These are phyloP conservation scores for Hydropsyche tenuis DNA, from an alignment of 1,140 invertebrate species.

Conservation along the genomic window DNA sequence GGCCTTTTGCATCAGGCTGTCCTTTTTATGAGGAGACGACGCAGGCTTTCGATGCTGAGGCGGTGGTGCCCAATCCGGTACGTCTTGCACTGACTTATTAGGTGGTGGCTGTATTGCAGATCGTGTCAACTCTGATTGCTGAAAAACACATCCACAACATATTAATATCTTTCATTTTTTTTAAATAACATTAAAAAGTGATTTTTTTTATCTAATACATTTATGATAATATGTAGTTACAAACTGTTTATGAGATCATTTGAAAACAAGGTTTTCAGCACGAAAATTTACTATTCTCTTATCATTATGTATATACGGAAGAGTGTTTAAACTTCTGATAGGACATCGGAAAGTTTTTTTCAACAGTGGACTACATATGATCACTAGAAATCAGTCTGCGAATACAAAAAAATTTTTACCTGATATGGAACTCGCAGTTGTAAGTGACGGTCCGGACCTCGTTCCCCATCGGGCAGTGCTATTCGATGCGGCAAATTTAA, in stretches of 20 bases:
- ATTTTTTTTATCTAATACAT: no score
- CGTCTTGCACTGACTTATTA: constrained; percentile 64
- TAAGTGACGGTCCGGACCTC: constrained; percentile 65
- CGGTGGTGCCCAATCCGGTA: constrained; percentile 60
- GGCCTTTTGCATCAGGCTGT: constrained; percentile 60
- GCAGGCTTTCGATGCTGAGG: constrained; percentile 49
- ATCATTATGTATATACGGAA: no score
- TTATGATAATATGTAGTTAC: no score
- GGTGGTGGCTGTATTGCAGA: constrained; percentile 62
- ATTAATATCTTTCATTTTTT: not conserved
- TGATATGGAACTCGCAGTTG: constrained; percentile 67
- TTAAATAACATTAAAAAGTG: not conserved
- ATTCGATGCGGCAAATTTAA: constrained; percentile 67
- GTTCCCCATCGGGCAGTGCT: constrained; percentile 68
- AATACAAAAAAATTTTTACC: constrained; percentile 56
- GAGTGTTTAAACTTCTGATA: no score
- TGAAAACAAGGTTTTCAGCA: no score
- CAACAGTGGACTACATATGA: no score
- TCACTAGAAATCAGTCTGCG: no score
- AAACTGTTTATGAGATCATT: no score
- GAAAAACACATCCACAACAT: constrained; percentile 40
- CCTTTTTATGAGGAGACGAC: constrained; percentile 57
- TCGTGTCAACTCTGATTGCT: constrained; percentile 64
- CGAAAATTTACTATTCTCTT: no score
- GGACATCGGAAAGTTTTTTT: no score